A percentile compares a stretch with the other conserved stretches of the same genome.
These are phyloP conservation scores for Anastatus disparis DNA, from an alignment of 1,140 invertebrate genomes.

Conservation along the genomic window DNA sequence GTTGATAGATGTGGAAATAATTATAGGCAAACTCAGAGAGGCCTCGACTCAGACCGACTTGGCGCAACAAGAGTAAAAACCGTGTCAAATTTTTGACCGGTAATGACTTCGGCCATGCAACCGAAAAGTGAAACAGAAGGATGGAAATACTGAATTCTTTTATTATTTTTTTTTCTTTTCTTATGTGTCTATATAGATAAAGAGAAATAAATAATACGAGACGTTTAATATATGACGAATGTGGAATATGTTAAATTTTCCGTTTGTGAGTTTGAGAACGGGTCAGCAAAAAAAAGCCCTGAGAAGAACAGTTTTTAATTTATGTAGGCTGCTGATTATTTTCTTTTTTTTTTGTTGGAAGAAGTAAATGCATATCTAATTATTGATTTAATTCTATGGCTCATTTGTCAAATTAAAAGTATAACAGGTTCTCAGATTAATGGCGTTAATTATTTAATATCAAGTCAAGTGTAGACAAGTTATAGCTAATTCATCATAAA, in stretches of 20 bases:
- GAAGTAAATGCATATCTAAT: not conserved
- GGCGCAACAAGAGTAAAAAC: constrained; percentile 63
- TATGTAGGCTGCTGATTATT: not conserved
- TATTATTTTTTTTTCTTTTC: too few relatives aligned
- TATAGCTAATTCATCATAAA: too few relatives aligned
- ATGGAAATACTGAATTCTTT: not conserved
- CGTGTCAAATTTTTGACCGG: constrained; percentile 63
- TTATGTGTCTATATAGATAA: too few relatives aligned
- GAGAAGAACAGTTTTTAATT: not conserved
- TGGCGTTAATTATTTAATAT: too few relatives aligned
- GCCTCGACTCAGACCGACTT: constrained; percentile 41
- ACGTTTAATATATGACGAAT: constrained; percentile 14
- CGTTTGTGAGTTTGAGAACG: not conserved
- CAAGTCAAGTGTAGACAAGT: too few relatives aligned
- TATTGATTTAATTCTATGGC: not conserved
- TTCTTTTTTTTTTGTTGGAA: too few relatives aligned
- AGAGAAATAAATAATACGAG: constrained; percentile 14
- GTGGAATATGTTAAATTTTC: not conserved
- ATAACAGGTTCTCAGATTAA: too few relatives aligned
- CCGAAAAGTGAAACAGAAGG: not conserved
- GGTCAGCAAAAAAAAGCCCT: too few relatives aligned
- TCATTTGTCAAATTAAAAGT: too few relatives aligned
- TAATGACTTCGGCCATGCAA: constrained; percentile 64
- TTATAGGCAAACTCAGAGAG: constrained; percentile 65
- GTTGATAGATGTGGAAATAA: constrained; percentile 68